Evolutionary conservation across 2,888 invertebrate genomes (phyloP).

Genomic region (Tenodera sinensis): DNA sequence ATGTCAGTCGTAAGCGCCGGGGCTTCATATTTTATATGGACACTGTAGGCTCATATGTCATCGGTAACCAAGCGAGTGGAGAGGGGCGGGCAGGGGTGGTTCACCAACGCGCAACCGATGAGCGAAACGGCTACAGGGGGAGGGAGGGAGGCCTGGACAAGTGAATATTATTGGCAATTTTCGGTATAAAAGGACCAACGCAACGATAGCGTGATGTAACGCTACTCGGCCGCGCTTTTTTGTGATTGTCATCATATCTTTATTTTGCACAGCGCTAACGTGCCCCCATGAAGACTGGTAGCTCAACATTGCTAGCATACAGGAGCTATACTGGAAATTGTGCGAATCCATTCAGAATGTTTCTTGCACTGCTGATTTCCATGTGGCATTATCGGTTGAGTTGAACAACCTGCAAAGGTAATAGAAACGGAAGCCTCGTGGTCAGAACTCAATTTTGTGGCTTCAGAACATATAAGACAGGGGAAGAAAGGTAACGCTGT

Average conservation of each 20-base stretch:
- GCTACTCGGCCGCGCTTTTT: background rate
- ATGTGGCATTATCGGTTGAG: too few species aligned
- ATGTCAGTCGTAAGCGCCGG: background rate
- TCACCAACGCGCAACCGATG: background rate
- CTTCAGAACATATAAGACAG: too few species aligned
- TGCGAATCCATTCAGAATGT: too few species aligned
- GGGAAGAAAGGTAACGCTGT: too few species aligned
- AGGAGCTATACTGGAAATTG: background rate
- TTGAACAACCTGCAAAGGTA: too few species aligned
- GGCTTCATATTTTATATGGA: slow-evolving; percentile 2
- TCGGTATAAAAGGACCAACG: background rate
- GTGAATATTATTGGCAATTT: background rate
- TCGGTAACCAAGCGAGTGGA: background rate
- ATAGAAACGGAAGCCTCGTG: too few species aligned
- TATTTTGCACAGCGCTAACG: background rate
- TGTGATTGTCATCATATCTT: background rate
- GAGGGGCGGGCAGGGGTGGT: background rate
- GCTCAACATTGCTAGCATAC: too few species aligned
- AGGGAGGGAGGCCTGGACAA: background rate
- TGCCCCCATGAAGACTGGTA: background rate
- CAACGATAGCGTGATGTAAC: background rate
- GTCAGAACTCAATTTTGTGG: too few species aligned
- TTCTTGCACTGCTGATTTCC: too few species aligned
- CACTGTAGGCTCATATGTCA: background rate
- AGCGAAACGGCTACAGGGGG: background rate